Percentiles rank a stretch among this genome's conserved stretches.
Evolutionary conservation across 2,797 vertebrate species (phyloP).

Genomic region (Schizopygopsis pylzovi): DNA sequence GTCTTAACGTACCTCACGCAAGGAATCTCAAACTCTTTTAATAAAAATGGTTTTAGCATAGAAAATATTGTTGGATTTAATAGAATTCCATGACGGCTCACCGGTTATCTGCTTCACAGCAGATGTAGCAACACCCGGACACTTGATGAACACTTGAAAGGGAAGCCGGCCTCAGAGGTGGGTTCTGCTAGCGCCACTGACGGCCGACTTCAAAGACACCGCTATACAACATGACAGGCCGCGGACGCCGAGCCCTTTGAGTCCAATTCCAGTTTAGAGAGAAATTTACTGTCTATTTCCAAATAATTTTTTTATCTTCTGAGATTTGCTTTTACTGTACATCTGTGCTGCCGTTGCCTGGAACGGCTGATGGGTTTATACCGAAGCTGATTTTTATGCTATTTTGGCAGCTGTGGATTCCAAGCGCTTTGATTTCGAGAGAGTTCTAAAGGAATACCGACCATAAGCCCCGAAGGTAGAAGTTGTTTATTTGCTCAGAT

Average conservation of each 20-base stretch:
- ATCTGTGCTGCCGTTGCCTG: slow-evolving; percentile 68
- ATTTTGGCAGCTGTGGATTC: slow-evolving; percentile 74
- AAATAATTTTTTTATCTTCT: slow-evolving; percentile 61
- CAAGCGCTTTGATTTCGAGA: slow-evolving; percentile 74
- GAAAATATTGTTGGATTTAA: slow-evolving; percentile 47
- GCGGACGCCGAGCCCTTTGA: slow-evolving; percentile 69
- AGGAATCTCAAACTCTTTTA: slow-evolving; percentile 1
- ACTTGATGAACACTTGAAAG: slow-evolving; percentile 80
- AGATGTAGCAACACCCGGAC: slow-evolving; percentile 73
- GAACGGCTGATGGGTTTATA: slow-evolving; percentile 70
- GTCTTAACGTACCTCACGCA: not conserved
- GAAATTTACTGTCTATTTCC: slow-evolving; percentile 75
- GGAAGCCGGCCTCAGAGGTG: slow-evolving; percentile 74
- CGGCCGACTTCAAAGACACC: slow-evolving; percentile 76
- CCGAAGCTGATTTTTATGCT: slow-evolving; percentile 72
- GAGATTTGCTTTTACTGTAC: slow-evolving; percentile 72
- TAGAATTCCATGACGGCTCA: slow-evolving; percentile 66
- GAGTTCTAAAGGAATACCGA: slow-evolving; percentile 75
- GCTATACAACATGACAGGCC: slow-evolving; percentile 76
- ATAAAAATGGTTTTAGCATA: slow-evolving; percentile 19
- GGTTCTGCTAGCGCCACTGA: slow-evolving; percentile 72
- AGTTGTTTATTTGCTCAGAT: slow-evolving; percentile 79
- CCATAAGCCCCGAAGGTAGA: slow-evolving; percentile 71
- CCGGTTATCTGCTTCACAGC: slow-evolving; percentile 75
- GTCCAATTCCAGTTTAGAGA: slow-evolving; percentile 72